Percentiles rank a stretch among this genome's conserved stretches.
These are phyloP conservation scores for Chalcosyrphus nemorum DNA, from an alignment of 2,888 invertebrate species.

Conservation along the genomic window DNA sequence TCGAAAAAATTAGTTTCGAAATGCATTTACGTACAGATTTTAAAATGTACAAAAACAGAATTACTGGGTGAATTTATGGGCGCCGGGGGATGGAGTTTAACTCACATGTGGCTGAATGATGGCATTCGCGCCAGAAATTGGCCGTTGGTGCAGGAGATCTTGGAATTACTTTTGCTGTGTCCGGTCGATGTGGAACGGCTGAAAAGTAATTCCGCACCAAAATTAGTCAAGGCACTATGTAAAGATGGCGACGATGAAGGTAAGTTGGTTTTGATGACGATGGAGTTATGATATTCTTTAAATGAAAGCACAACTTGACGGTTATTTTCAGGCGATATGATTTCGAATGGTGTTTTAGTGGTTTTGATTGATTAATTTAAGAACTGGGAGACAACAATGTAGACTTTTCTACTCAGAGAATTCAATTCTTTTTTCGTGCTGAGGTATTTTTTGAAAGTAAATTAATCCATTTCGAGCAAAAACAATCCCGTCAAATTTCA, in stretches of 20 bases:
- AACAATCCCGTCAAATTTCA: no score
- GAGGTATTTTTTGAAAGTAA: no score
- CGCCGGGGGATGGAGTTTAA: conserved; percentile 95
- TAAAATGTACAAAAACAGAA: conserved; percentile 92
- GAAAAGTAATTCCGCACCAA: conserved; percentile 95
- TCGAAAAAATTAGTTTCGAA: conserved; percentile 97
- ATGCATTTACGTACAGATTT: conserved; percentile 96
- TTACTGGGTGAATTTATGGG: conserved; percentile 94
- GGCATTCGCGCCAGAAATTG: conserved; percentile 92
- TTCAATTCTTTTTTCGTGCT: no score
- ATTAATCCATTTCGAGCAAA: no score
- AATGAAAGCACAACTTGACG: neutral
- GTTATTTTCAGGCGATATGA: no score
- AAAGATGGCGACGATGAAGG: conserved; percentile 91
- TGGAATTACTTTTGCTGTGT: conserved; percentile 91
- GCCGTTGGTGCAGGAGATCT: conserved; percentile 92
- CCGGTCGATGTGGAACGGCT: conserved; percentile 95
- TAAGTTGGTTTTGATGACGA: conserved; percentile 82
- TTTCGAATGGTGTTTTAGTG: no score
- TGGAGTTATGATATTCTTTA: neutral
- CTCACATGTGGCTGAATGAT: conserved; percentile 95
- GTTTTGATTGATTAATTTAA: no score
- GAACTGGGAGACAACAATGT: no score
- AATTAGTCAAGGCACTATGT: conserved; percentile 93
- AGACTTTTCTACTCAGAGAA: no score